A percentile compares a stretch with the other conserved stretches of the same genome.
These are phyloP conservation scores for Cryptoprocta ferox DNA, from an alignment of 2,797 vertebrate genomes.

Conservation along the genomic window DNA sequence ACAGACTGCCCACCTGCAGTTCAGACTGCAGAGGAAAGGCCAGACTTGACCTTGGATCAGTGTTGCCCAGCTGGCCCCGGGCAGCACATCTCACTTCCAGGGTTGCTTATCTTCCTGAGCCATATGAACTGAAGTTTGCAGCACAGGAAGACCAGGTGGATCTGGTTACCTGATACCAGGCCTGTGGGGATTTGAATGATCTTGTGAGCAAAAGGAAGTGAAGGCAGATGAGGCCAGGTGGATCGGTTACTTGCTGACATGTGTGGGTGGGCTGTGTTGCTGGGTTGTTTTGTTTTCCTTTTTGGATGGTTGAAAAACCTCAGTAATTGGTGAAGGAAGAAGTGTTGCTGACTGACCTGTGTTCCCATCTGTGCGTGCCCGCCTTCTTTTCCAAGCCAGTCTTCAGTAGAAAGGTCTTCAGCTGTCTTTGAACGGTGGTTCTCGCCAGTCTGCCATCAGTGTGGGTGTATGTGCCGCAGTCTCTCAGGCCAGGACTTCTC, in stretches of 20 bases:
- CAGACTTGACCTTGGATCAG: not conserved
- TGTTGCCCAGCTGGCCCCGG: not conserved
- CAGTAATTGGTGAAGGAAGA: slow-evolving; percentile 5
- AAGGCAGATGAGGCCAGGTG: not conserved
- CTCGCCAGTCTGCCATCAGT: not conserved
- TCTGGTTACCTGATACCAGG: not conserved
- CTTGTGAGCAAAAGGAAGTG: slow-evolving; percentile 36
- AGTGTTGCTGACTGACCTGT: not conserved
- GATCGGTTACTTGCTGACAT: not conserved
- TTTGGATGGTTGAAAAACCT: slow-evolving; percentile 16
- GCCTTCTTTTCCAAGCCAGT: not conserved
- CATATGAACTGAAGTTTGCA: not conserved
- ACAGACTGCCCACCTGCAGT: not conserved
- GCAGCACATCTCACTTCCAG: not conserved
- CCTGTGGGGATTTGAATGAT: not conserved
- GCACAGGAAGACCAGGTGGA: not conserved
- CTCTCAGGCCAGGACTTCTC: not conserved
- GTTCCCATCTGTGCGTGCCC: not conserved
- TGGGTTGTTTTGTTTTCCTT: not conserved
- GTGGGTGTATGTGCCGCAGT: not conserved
- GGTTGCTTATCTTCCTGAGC: not conserved
- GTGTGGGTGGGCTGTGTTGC: not conserved
- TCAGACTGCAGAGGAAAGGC: not conserved
- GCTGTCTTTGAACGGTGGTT: not conserved
- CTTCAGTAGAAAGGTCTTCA: not conserved